Base-by-base conservation (phyloP, 2,113 vertebrate genomes). In the Sciurus niger region DNA sequence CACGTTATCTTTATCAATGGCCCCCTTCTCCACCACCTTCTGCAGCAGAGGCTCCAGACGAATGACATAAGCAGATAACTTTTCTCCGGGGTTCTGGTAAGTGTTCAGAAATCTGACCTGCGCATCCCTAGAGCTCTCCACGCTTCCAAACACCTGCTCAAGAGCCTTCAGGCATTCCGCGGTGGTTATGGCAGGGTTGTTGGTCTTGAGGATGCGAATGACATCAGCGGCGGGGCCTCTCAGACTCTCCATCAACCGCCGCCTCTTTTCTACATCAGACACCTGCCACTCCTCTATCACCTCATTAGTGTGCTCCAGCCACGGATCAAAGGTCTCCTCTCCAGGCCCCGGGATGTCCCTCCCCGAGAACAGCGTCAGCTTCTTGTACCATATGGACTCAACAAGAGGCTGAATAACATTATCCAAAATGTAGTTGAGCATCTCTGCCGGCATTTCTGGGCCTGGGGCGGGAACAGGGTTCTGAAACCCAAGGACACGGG, bases 61-160 rank as follows among this genome's bases (percentile, higher is more conserved):
- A 58, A 98, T 92, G 76, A 98, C 97, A 28, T 97, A 98, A 4
- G 97, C 95, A 3, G 97, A 98, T 11, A 98, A n/a, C 88, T 95
- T 98, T 82, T 98, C 97, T 78, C 97, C 97, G 0, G 96, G 97
- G 87, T 97, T 98, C 96, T 98, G 97, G 8, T 98, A 97, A 28
- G 97, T 97, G 95, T 98, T 97, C 76, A 98, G 95, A 90, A 97
- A 98, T 32, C 84, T 92, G 87, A 98, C 96, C 96, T 98, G 97
- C 32, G 72, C 96, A 68, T 97, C 97, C 74, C 97, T 65, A 17
- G 91, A 97, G 78, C 93, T 97, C 94, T 98, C 97, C 0, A 96
- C 48, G 53, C 91, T 97, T 37, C 98, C 98, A 51, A 98, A 98
- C 78, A 96, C 97, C 86, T 98, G 97, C 83, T 96, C 96, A 1